Base-by-base conservation (phyloP, 2,113 vertebrate species). In the Sula dactylatra region DNA sequence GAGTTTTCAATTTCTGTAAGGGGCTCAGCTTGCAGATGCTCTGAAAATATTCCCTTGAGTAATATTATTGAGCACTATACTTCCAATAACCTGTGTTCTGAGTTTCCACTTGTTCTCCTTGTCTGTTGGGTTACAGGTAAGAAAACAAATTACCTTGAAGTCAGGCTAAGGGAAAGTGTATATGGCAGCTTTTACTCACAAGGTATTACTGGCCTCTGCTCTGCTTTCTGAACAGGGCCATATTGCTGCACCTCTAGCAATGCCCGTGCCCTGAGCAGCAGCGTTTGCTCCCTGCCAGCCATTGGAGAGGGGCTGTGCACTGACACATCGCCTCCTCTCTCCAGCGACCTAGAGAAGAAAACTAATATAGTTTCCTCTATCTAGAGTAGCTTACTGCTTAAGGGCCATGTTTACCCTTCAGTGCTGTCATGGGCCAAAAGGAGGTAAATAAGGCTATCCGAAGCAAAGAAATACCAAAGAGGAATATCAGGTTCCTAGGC, bases 221-320 rank as follows among this genome's bases (percentile, higher is more conserved):
- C 52, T 20, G 6, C 34, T 83, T 87, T 82, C 49, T 36, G 44
- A 45, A 32, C 44, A 65, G 61, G 62, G 74, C 19, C 2, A 4
- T 15, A 19, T 11, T 1, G 1, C 55, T 54, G 38, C 2, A 6
- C 11, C 32, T 26, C 38, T 1, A 3, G 47, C 32, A 6, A 16
- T 11, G 26, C 32, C 45, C 1, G 2, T 27, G 38, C 26, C 31
- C n/a, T 31, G 8, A 36, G 66, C 74, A 54, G 76, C 1, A 0
- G 27, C 1, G 1, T 40, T 54, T 55, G 34, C 22, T 62, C 44
- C 19, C 54, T 0, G 0, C 9, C 1, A 5, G 56, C 44, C 12
- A 10, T 20, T 2, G 3, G 34, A 52, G 38, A 36, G 34, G 34
- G 40, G 20, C 62, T 45, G 40, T 26, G 49, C 16, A 11, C 42